A percentile compares a stretch with the other conserved stretches of the same genome.
These are phyloP conservation scores for Entelurus aequoreus DNA, from an alignment of 2,113 vertebrate genomes.

Conservation along the genomic window DNA sequence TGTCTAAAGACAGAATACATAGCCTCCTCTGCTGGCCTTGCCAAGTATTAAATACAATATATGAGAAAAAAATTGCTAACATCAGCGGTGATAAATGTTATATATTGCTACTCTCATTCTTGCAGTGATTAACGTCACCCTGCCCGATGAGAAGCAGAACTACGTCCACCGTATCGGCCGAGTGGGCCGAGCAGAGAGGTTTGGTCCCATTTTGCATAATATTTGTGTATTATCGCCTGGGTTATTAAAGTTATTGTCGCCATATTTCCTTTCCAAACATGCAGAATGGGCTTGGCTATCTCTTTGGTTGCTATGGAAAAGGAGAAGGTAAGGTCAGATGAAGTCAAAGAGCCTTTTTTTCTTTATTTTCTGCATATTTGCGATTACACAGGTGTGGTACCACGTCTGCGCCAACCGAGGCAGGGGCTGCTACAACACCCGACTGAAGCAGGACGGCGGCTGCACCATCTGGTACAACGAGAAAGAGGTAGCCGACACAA, in stretches of 20 bases:
- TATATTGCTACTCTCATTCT: not conserved
- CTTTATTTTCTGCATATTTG: not conserved
- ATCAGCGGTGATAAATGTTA: too few relatives aligned
- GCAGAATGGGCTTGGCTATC: slow-evolving; percentile 95
- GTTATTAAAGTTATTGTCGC: not conserved
- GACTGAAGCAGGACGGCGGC: slow-evolving; percentile 91
- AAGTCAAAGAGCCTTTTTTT: not conserved
- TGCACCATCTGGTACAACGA: slow-evolving; percentile 99
- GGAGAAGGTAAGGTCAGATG: slow-evolving; percentile 82
- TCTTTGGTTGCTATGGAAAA: slow-evolving; percentile 95
- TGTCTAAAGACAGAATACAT: too few relatives aligned
- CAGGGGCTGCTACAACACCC: slow-evolving; percentile 90
- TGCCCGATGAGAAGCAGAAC: slow-evolving; percentile 98
- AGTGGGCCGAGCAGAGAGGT: slow-evolving; percentile 96
- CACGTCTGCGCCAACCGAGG: slow-evolving; percentile 90
- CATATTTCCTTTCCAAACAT: slow-evolving; percentile 28
- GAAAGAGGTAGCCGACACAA: slow-evolving; percentile 51
- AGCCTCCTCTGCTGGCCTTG: not conserved
- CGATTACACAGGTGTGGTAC: slow-evolving; percentile 86
- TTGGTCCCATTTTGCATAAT: not conserved
- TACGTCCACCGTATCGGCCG: slow-evolving; percentile 96
- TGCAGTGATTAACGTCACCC: slow-evolving; percentile 94
- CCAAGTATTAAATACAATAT: not conserved
- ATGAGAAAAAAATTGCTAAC: too few relatives aligned
- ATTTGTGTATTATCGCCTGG: not conserved